Evolutionary conservation across 2,888 invertebrate genomes (phyloP), one percentile per base, ranked within the genome.

Genomic region (Agrochola lota): DNA sequence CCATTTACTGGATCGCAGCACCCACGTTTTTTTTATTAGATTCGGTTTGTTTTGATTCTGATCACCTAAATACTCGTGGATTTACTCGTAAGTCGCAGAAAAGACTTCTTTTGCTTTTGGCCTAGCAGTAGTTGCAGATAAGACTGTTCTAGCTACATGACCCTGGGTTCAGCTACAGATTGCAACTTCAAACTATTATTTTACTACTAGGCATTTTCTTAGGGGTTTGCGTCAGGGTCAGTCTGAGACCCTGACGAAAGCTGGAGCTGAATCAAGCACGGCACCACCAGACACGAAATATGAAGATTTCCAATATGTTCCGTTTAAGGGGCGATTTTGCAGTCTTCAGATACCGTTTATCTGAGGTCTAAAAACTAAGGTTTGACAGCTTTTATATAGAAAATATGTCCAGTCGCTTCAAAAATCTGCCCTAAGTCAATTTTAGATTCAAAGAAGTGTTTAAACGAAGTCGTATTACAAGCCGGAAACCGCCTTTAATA

Each of bases 1-100:
- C 57, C 64, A 85, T 75, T 83, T 52, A 62, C n/a, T 57, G 20
- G 20, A 62, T 40, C 35, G 63, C 1, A n/a, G 15, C 12, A 11
- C 20, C 15, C 35, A 17, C 7, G 30, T 40, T 71, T 55, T n/a
- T 55, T 52, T 57, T 4, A 17, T 20, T 59, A 35, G 60, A 46
- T n/a, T 63, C 11, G 11, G 15, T 46, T 46, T 52, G 40, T 49
- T 23, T 78, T 72, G 23, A 69, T 69, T 66, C 55, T 49, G 11
- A 49, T 46, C 26, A 35, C 30, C 46, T 49, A 20, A 15, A 12
- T 30, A 11, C 17, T 35, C 7, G 12, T 15, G 20, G 3, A 49
- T 80, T 64, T 15, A 40, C 11, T 15, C 9, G 5, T 2, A 35
- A 35, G 35, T 17, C 72, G 2, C 15, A 9, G 46, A 20, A 26